Percentiles rank a stretch among this genome's conserved stretches.
phyloP scores from a whole-genome alignment of 1,140 invertebrate species.

The Platyscapa corneri region DNA sequence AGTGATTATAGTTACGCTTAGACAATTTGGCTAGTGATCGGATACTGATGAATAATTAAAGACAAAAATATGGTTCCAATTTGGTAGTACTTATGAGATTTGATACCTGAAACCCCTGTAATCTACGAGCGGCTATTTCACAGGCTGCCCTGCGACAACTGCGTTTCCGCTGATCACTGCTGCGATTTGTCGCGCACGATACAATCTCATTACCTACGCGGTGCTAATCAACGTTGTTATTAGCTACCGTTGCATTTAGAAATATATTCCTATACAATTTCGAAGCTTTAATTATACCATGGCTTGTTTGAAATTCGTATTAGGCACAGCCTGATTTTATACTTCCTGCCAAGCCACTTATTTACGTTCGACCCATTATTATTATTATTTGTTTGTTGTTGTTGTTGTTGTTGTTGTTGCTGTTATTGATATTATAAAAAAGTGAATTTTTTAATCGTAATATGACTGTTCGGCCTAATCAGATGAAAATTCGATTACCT shows the following conservation, averaged over 20 bases:
- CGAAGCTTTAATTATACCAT: slow-evolving; percentile 37
- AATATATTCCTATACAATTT: slow-evolving; percentile 24
- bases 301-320: neutral
- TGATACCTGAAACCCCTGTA: neutral
- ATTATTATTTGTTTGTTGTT: too few species aligned
- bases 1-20: neutral
- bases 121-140: slow-evolving; percentile 1
- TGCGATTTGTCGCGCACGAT: slow-evolving; percentile 40
- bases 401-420: too few species aligned
- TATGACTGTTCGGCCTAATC: too few species aligned
- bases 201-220: slow-evolving; percentile 45
- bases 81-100: too few species aligned
- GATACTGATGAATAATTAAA: neutral
- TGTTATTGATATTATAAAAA: too few species aligned
- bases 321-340: neutral
- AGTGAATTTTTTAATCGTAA: too few species aligned
- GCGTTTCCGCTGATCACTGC: neutral
- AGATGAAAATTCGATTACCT: too few species aligned
- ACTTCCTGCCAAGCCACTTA: too few species aligned
- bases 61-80: neutral
- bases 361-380: too few species aligned
- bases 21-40: neutral
- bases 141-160: slow-evolving; percentile 7
- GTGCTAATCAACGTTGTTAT: slow-evolving; percentile 45
- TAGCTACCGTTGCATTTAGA: slow-evolving; percentile 13